phyloP scores from a whole-genome alignment of 2,113 vertebrate species.

The Tupaia chinensis region DNA sequence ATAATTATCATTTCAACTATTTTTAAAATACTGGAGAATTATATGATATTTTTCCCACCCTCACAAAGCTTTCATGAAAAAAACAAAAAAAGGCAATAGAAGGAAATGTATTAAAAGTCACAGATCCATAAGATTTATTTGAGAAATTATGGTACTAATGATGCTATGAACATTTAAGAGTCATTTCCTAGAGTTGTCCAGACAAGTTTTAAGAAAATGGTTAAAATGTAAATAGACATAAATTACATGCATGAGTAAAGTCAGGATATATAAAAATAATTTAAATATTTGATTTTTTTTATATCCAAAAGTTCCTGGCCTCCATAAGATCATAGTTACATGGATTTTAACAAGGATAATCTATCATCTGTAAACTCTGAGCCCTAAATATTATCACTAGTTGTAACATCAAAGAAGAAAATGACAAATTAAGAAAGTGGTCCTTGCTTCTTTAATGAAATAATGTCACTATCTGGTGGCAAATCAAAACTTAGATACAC shows the following conservation, averaged over 20 bases:
- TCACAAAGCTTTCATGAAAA: not conserved
- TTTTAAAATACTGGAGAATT: not conserved
- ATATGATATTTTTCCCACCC: not conserved
- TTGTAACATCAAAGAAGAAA: not conserved
- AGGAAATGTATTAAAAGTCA: not conserved
- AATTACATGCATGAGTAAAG: slow-evolving; percentile 23
- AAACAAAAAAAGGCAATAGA: not conserved
- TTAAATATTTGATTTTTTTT: not conserved
- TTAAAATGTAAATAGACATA: not conserved
- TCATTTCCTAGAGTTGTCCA: not conserved
- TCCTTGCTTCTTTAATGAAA: not conserved
- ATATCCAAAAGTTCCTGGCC: not conserved
- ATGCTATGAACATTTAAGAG: not conserved
- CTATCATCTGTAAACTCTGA: not conserved
- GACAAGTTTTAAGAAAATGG: not conserved
- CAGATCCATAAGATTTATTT: not conserved
- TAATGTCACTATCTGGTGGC: not conserved
- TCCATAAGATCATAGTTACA: not conserved
- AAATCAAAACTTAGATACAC: not conserved
- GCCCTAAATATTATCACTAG: not conserved
- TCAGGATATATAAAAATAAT: not conserved
- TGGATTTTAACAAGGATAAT: not conserved
- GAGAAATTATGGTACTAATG: not conserved
- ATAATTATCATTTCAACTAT: not conserved
- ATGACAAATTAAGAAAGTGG: not conserved